Evolutionary conservation across 2,888 invertebrate species (phyloP).

Genomic region (Glomeris marginata): DNA sequence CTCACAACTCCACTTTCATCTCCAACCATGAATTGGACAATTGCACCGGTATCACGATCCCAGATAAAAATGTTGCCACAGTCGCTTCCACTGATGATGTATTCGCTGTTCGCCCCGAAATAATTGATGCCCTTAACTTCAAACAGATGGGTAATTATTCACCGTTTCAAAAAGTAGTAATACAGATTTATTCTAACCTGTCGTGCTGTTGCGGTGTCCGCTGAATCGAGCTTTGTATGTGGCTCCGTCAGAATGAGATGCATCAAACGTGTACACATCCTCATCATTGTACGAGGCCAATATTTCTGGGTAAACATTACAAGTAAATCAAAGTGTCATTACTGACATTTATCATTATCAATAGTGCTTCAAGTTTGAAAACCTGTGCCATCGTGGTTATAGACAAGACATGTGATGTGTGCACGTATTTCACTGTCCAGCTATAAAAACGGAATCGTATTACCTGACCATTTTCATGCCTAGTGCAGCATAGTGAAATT

Average conservation of each 20-base stretch:
- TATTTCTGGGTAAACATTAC: too few species aligned
- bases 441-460: constrained; percentile 21
- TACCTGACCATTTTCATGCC: too few species aligned
- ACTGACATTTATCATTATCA: background rate
- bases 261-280: constrained; percentile 76
- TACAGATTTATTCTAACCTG: constrained; percentile 37
- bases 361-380: constrained; percentile 5
- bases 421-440: constrained; percentile 30
- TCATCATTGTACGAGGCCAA: constrained; percentile 89
- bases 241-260: constrained; percentile 36
- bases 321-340: too few species aligned
- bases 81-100: constrained; percentile 82
- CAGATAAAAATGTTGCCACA: constrained; percentile 75
- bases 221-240: constrained; percentile 42
- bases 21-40: constrained; percentile 75
- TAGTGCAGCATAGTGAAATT: too few species aligned
- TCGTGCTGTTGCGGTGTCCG: constrained; percentile 45
- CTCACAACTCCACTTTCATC: constrained; percentile 71
- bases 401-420: constrained; percentile 77
- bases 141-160: constrained; percentile 19
- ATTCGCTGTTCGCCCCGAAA: constrained; percentile 82
- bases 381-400: constrained; percentile 70
- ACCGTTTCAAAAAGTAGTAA: background rate
- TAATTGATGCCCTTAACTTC: constrained; percentile 80
- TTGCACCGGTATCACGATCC: constrained; percentile 72